Percentiles rank a stretch among this genome's conserved stretches.
Conservation (phyloP, 2,888 invertebrate species). For the Anarsia innoxiella region DNA sequence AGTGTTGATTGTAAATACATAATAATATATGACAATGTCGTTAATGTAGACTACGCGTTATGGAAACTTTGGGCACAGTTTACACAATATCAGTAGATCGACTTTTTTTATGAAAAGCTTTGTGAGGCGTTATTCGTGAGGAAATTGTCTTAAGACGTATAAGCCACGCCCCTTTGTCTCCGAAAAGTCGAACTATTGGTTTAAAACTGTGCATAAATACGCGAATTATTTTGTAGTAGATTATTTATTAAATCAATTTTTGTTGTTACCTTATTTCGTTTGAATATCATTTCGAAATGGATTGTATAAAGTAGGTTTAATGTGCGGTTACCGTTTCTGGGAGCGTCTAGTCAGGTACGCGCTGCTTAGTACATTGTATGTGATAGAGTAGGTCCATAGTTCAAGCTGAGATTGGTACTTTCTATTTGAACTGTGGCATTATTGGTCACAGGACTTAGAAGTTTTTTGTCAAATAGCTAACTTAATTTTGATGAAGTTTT, state of each 20-base stretch:
- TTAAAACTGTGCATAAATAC: no score
- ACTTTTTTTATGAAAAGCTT: no score
- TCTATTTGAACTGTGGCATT: no score
- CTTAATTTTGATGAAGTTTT: no score
- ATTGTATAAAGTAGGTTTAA: conserved; percentile 73
- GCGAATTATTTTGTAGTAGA: conserved; percentile 25
- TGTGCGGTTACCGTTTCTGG: conserved; percentile 35
- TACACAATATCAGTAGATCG: no score
- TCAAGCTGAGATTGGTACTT: conserved; percentile 33
- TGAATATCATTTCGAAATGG: conserved; percentile 30
- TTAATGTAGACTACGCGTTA: conserved; percentile 54
- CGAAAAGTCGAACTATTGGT: no score
- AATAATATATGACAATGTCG: conserved; percentile 45
- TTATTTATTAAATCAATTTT: conserved; percentile 17
- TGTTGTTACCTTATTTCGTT: conserved; percentile 17
- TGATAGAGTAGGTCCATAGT: conserved; percentile 48
- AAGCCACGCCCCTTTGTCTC: no score
- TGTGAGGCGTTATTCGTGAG: no score
- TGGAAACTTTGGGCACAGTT: conserved; percentile 29
- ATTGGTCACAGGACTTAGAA: no score
- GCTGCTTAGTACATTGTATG: conserved; percentile 46
- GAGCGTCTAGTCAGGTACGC: conserved; percentile 58
- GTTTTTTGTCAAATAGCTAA: no score
- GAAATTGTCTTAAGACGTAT: no score
- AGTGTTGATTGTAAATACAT: conserved; percentile 69